A percentile compares a stretch with the other conserved stretches of the same genome.
Conservation (phyloP, 1,140 invertebrate genomes). For the Leptinotarsa undecemlineata region DNA sequence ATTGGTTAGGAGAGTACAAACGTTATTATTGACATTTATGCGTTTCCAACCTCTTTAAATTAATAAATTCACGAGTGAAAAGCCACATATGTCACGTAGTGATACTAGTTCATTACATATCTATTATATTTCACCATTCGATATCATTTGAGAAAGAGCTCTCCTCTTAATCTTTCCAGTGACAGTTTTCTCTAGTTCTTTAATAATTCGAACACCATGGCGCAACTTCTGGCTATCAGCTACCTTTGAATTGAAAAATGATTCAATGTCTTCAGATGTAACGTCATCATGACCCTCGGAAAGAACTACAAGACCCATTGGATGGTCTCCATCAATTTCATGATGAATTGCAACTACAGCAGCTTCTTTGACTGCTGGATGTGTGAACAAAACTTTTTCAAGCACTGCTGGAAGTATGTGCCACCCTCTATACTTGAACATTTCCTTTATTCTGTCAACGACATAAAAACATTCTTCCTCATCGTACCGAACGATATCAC, state of each 20-base stretch:
- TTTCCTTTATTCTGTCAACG: slow-evolving; percentile 71
- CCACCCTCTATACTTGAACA: slow-evolving; percentile 67
- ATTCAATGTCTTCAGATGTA: slow-evolving; percentile 57
- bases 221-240: slow-evolving; percentile 44
- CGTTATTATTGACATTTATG: too few species aligned
- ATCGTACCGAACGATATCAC: slow-evolving; percentile 71
- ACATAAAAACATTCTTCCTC: slow-evolving; percentile 66
- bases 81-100: too few species aligned
- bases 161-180: slow-evolving; percentile 60
- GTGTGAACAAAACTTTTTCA: slow-evolving; percentile 67
- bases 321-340: slow-evolving; percentile 64
- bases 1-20: too few species aligned
- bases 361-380: slow-evolving; percentile 67
- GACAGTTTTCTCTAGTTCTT: slow-evolving; percentile 60
- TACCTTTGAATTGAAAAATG: slow-evolving; percentile 55
- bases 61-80: too few species aligned
- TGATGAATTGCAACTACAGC: slow-evolving; percentile 71
- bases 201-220: slow-evolving; percentile 57
- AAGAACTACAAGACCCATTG: slow-evolving; percentile 67
- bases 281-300: slow-evolving; percentile 47
- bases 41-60: too few species aligned
- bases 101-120: too few species aligned
- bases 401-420: slow-evolving; percentile 58
- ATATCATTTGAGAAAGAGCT: slow-evolving; percentile 31
- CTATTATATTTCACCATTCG: neutral